Percentiles rank a stretch among this genome's conserved stretches.
phyloP scores from a whole-genome alignment of 2,888 invertebrate genomes.

The Tiliacea aurago region DNA sequence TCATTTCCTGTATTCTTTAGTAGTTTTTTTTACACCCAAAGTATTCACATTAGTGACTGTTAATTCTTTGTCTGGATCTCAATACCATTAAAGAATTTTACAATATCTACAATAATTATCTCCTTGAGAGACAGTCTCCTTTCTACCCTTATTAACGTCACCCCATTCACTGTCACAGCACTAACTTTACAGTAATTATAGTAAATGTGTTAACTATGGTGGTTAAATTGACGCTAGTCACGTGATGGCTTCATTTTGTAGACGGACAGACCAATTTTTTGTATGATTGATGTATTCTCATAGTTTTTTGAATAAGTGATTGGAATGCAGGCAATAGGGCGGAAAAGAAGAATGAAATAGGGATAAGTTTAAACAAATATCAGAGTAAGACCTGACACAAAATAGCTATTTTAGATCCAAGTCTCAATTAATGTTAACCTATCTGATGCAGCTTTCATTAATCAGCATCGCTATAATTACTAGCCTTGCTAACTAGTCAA shows the following conservation, averaged over 20 bases:
- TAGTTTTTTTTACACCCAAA: too few relatives aligned
- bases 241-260: constrained; percentile 76
- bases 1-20: not conserved
- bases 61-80: not conserved
- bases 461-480: not conserved
- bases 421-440: not conserved
- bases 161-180: constrained; percentile 57
- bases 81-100: not conserved
- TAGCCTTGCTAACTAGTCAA: not conserved
- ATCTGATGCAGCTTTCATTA: not conserved
- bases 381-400: not conserved
- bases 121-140: constrained; percentile 2
- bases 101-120: not conserved
- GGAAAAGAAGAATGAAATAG: not conserved
- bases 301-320: constrained; percentile 52
- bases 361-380: not conserved
- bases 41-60: not conserved
- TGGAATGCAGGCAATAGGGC: constrained; percentile 20
- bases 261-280: constrained; percentile 52
- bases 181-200: constrained; percentile 77
- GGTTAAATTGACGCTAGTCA: constrained; percentile 77
- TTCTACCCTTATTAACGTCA: constrained; percentile 38
- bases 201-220: constrained; percentile 81
- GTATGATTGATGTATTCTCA: constrained; percentile 54
- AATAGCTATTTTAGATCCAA: not conserved